Conservation (phyloP, 2,888 invertebrate species). For the Oscheius sp. region DNA sequence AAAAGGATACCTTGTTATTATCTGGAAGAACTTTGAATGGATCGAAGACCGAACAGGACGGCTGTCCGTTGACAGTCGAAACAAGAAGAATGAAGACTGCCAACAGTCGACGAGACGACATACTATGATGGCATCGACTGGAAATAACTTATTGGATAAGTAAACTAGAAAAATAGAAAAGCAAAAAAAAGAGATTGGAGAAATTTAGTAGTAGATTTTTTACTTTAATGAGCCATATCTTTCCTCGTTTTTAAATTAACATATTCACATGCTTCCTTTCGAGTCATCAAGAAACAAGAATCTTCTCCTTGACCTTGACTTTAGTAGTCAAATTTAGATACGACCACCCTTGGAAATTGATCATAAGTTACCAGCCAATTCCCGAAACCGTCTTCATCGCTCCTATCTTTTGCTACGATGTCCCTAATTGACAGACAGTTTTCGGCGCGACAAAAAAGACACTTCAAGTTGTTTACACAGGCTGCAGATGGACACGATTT, state of each 20-base stretch:
- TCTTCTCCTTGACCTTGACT: too few relatives aligned
- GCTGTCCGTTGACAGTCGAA: slow-evolving; percentile 5
- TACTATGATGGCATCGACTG: slow-evolving; percentile 26
- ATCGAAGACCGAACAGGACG: slow-evolving; percentile 65
- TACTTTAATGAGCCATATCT: too few relatives aligned
- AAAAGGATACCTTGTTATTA: slow-evolving; percentile 56
- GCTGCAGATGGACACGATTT: too few relatives aligned
- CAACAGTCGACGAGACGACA: neutral
- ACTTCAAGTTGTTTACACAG: neutral
- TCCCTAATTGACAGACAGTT: slow-evolving; percentile 14
- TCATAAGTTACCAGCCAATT: too few relatives aligned
- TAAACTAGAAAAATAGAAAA: neutral
- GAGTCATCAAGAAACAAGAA: too few relatives aligned
- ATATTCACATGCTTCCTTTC: too few relatives aligned
- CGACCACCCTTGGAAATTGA: too few relatives aligned
- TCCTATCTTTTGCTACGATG: neutral
- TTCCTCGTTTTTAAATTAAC: too few relatives aligned
- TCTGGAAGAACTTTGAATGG: slow-evolving; percentile 68
- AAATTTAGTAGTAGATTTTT: neutral
- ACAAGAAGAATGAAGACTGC: slow-evolving; percentile 6
- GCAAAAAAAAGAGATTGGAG: neutral
- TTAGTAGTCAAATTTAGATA: too few relatives aligned
- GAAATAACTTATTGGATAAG: too few relatives aligned
- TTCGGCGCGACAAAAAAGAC: neutral
- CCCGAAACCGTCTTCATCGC: too few relatives aligned